Evolutionary conservation across 2,888 invertebrate species (phyloP), one percentile per base, ranked within the genome.

Genomic region (Alloscopus bannaensis): DNA sequence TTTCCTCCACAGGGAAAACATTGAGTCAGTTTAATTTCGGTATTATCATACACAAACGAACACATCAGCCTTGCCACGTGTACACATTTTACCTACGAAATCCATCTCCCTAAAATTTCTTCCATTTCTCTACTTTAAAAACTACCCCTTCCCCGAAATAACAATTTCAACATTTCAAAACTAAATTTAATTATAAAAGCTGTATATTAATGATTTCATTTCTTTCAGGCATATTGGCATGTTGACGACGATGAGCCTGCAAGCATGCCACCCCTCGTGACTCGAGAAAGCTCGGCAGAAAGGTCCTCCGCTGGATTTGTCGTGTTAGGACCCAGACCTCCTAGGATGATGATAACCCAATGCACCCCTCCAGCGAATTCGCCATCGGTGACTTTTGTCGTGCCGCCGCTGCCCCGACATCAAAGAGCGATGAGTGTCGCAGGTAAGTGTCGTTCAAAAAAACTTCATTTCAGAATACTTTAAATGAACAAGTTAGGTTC

Each of bases 141-240:
- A n/a, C n/a, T n/a, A n/a, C n/a, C n/a, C n/a, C n/a, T n/a, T n/a
- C n/a, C n/a, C n/a, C n/a, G n/a, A n/a, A n/a, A n/a, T n/a, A n/a
- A n/a, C n/a, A n/a, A n/a, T n/a, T n/a, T n/a, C n/a, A n/a, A n/a
- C n/a, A n/a, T n/a, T n/a, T n/a, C n/a, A n/a, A n/a, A n/a, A n/a
- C n/a, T n/a, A n/a, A n/a, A n/a, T n/a, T n/a, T n/a, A n/a, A n/a
- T n/a, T n/a, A n/a, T n/a, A n/a, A n/a, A n/a, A n/a, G n/a, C n/a
- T n/a, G n/a, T n/a, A n/a, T n/a, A n/a, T n/a, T n/a, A n/a, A n/a
- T n/a, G n/a, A n/a, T n/a, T n/a, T n/a, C n/a, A n/a, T n/a, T n/a
- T n/a, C n/a, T n/a, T n/a, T n/a, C 28, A 76, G 76, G 68, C 68
- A 3, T 76, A 76, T 29, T 76, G 76, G 76, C 26, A 76, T 11